Evolutionary conservation across 1,140 invertebrate species (phyloP).

Genomic region (Drosophila ironensis): DNA sequence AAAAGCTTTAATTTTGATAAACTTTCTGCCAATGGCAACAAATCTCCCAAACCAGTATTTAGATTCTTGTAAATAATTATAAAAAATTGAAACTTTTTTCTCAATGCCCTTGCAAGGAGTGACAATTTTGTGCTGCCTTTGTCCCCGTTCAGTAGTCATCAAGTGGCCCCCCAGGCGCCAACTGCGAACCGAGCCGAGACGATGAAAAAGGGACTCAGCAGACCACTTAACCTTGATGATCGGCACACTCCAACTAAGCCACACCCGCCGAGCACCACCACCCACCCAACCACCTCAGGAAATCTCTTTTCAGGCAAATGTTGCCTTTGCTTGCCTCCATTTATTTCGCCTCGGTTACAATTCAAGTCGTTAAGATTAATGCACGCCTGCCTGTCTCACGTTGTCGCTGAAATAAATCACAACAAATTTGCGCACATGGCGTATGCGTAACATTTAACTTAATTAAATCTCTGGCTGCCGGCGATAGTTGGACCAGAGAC

Average conservation of each 20-base stretch:
- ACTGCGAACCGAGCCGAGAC: slow-evolving; percentile 38
- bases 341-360: slow-evolving; percentile 23
- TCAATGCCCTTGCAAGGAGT: neutral
- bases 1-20: neutral
- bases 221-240: slow-evolving; percentile 69
- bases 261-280: neutral
- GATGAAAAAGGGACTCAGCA: slow-evolving; percentile 29
- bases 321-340: slow-evolving; percentile 5
- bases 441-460: slow-evolving; percentile 56
- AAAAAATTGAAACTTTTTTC: neutral
- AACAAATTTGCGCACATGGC: slow-evolving; percentile 56
- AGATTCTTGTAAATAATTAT: too few species aligned
- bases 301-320: neutral
- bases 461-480: slow-evolving; percentile 26
- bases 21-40: neutral
- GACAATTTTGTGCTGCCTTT: slow-evolving; percentile 15
- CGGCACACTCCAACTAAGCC: slow-evolving; percentile 31
- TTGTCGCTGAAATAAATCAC: slow-evolving; percentile 60
- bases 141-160: slow-evolving; percentile 35
- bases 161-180: slow-evolving; percentile 30
- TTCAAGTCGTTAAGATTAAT: slow-evolving; percentile 46
- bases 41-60: neutral
- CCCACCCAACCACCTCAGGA: neutral
- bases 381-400: slow-evolving; percentile 21
- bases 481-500: slow-evolving; percentile 53